These are phyloP conservation scores for Reticulitermes lucifugus DNA, from an alignment of 2,888 invertebrate species.

Conservation along the genomic window DNA sequence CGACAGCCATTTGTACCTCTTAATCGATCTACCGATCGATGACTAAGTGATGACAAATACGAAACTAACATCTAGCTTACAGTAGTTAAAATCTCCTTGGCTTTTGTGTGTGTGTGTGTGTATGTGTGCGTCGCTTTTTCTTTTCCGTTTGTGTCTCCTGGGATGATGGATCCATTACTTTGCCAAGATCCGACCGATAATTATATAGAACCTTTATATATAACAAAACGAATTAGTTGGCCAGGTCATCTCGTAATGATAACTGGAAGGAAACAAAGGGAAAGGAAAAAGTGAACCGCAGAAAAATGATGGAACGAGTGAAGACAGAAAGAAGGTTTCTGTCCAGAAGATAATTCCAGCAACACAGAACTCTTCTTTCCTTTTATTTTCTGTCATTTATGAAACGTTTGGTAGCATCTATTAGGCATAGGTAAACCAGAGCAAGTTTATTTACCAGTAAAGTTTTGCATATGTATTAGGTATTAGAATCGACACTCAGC, in stretches of 20 bases:
- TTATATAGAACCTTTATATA: conserved; percentile 50
- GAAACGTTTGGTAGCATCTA: not conserved
- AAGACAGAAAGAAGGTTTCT: conserved; percentile 38
- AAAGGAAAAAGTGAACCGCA: not conserved
- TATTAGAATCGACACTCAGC: too few species aligned
- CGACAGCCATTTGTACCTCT: conserved; percentile 35
- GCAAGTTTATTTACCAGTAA: too few species aligned
- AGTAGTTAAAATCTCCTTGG: conserved; percentile 22
- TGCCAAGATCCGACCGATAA: conserved; percentile 55
- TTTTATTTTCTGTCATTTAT: not conserved
- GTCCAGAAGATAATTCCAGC: not conserved
- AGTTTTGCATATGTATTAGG: too few species aligned
- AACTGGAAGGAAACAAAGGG: conserved; percentile 31
- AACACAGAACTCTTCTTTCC: not conserved
- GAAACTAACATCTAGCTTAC: conserved; percentile 31
- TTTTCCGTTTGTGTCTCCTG: conserved; percentile 60
- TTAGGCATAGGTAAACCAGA: too few species aligned
- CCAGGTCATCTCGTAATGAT: conserved; percentile 47
- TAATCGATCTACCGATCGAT: conserved; percentile 49
- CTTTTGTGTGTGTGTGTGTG: conserved; percentile 31
- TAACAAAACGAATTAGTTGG: conserved; percentile 50
- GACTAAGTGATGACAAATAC: conserved; percentile 57
- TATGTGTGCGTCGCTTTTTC: conserved; percentile 29
- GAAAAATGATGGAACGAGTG: conserved; percentile 49
- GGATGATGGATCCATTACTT: conserved; percentile 68